A percentile compares a stretch with the other conserved stretches of the same genome.
These are phyloP conservation scores for Microctonus hyperodae DNA, from an alignment of 2,888 invertebrate species.

Conservation along the genomic window DNA sequence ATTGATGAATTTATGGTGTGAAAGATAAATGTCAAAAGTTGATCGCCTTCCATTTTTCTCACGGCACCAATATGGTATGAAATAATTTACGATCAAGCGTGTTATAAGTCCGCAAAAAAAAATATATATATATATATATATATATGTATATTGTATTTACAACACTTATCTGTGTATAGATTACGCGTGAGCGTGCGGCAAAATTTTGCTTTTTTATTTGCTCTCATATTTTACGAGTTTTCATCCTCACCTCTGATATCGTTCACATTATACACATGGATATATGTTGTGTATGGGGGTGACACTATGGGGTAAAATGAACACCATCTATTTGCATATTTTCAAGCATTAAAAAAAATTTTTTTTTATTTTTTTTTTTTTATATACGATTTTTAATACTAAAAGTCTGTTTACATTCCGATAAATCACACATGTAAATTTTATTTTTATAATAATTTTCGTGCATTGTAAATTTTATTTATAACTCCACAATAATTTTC, in stretches of 20 bases:
- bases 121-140: background rate
- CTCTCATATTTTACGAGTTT: background rate
- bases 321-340: background rate
- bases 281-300: background rate
- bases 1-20: background rate
- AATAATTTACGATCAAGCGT: background rate
- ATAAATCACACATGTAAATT: too few relatives aligned
- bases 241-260: background rate
- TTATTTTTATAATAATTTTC: too few relatives aligned
- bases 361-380: too few relatives aligned
- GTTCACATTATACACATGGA: background rate
- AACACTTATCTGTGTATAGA: background rate
- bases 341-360: background rate
- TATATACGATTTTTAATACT: too few relatives aligned
- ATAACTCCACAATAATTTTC: too few relatives aligned
- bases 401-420: too few relatives aligned
- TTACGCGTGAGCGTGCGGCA: background rate
- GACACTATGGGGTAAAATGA: background rate
- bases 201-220: background rate
- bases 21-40: background rate
- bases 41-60: background rate
- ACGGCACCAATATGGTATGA: background rate
- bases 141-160: background rate
- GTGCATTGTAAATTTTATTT: too few relatives aligned
- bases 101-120: background rate